Percentiles rank a stretch among this genome's conserved stretches.
phyloP scores from a whole-genome alignment of 2,888 invertebrate genomes.

The Trachelus iudaicus region DNA sequence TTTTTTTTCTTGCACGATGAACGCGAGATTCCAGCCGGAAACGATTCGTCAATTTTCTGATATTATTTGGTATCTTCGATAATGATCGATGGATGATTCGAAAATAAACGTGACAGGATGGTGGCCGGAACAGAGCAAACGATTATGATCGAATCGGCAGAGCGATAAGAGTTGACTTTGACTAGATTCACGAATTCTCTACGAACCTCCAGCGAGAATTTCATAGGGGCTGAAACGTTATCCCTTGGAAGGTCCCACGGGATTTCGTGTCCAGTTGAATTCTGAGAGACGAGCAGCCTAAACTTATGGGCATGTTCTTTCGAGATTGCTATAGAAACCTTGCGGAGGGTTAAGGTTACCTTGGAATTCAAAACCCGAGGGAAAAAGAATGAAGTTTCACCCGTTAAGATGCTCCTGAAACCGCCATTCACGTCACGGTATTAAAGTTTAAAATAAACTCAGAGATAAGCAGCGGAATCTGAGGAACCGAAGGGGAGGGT shows the following conservation, averaged over 20 bases:
- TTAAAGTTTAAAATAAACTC: slow-evolving; percentile 23
- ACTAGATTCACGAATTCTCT: neutral
- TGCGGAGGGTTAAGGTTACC: neutral
- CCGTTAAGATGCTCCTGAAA: slow-evolving; percentile 20
- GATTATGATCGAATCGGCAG: neutral
- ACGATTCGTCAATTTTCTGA: neutral
- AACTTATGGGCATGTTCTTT: neutral
- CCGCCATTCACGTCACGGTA: slow-evolving; percentile 7
- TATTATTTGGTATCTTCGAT: neutral
- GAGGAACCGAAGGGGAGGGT: slow-evolving; percentile 2
- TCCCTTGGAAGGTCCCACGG: neutral
- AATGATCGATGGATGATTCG: neutral
- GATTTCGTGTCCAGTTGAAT: neutral
- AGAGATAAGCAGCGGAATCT: slow-evolving; percentile 20
- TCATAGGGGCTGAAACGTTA: neutral
- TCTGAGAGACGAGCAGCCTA: neutral
- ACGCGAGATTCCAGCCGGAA: neutral
- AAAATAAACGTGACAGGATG: neutral
- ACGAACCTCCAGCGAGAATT: neutral
- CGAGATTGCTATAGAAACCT: neutral
- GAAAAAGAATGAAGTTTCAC: slow-evolving; percentile 25
- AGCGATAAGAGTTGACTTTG: neutral
- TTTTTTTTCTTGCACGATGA: neutral
- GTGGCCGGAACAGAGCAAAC: neutral
- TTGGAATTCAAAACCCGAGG: neutral